Conservation (phyloP, 2,797 vertebrate genomes). For the Cichlasoma orientale region DNA sequence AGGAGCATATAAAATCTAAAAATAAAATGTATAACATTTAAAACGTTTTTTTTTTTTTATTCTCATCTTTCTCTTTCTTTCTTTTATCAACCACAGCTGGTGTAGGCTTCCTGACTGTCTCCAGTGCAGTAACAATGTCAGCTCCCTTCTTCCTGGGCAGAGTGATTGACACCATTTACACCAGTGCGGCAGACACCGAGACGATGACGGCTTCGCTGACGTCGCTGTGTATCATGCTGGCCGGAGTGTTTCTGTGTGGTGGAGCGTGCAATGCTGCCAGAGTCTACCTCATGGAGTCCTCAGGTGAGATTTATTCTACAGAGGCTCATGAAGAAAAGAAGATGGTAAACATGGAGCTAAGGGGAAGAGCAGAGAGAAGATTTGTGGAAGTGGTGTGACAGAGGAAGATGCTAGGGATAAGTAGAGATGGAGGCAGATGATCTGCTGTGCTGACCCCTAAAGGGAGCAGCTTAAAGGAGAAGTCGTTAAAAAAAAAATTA, state of each 20-base stretch:
- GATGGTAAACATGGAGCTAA: too few species aligned
- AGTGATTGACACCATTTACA: conserved; percentile 94
- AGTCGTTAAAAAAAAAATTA: too few species aligned
- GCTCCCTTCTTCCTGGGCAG: conserved; percentile 94
- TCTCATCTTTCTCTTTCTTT: neutral
- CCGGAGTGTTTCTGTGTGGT: conserved; percentile 91
- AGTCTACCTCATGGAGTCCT: conserved; percentile 95
- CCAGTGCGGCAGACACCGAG: conserved; percentile 72
- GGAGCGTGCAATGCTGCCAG: conserved; percentile 90
- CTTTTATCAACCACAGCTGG: conserved; percentile 81
- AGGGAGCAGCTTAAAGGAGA: too few species aligned
- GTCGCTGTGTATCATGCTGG: conserved; percentile 86
- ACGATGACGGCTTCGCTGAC: conserved; percentile 84
- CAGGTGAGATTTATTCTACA: conserved; percentile 82
- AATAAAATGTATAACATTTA: too few species aligned
- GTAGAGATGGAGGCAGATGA: too few species aligned
- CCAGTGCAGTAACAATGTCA: conserved; percentile 96
- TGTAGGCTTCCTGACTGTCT: conserved; percentile 90
- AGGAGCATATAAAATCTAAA: too few species aligned
- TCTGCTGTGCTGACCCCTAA: too few species aligned
- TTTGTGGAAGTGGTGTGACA: too few species aligned
- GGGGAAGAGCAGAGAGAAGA: too few species aligned
- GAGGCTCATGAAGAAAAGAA: too few species aligned
- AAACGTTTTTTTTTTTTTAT: neutral
- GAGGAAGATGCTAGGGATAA: too few species aligned